Base-by-base conservation (phyloP, 2,113 vertebrate genomes). In the Takifugu bimaculatus region DNA sequence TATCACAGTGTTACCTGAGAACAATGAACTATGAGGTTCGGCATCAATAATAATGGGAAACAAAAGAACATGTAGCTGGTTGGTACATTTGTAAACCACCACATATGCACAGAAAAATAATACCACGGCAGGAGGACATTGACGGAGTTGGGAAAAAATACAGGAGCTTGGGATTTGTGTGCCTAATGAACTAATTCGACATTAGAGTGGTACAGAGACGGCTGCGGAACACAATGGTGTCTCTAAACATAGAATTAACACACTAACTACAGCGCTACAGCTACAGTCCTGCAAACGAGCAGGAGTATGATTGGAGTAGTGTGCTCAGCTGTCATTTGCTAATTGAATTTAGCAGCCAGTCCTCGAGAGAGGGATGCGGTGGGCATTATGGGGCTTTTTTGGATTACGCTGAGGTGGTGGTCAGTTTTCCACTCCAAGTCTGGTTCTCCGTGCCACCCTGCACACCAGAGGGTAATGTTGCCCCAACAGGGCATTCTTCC, bases 381-480 rank as follows among this genome's bases (percentile, higher is more conserved):
- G 77, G 80, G 70, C 78, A 81, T 87, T 68, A 77, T 64, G 12
- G 78, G 75, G 76, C 65, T 80, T 87, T 85, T 87, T 80, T 65
- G 84, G 86, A 89, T 89, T 84, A 86, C 68, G 70, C 44, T 50
- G 65, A 76, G 66, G 80, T 77, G 66, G 49, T 51, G 75, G 75
- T 67, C 72, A 79, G 79, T 90, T 90, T 88, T 88, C 87, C 85
- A 87, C 85, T 89, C 85, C 82, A 88, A 84, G 82, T 88, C 77
- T 88, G 86, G 86, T 72, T 66, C 72, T 82, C 64, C 58, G 57
- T 80, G 67, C 69, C 82, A 72, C 72, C 69, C 78, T 69, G 70
- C 63, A 74, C 77, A 68, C 26, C 4, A 56, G 58, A 56, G 72
- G 78, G 72, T 66, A 56, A 75, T 74, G 85, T 83, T 87, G 85